Evolutionary conservation across 1,140 invertebrate species (phyloP).

Genomic region (Neoseiulus cucumeris): DNA sequence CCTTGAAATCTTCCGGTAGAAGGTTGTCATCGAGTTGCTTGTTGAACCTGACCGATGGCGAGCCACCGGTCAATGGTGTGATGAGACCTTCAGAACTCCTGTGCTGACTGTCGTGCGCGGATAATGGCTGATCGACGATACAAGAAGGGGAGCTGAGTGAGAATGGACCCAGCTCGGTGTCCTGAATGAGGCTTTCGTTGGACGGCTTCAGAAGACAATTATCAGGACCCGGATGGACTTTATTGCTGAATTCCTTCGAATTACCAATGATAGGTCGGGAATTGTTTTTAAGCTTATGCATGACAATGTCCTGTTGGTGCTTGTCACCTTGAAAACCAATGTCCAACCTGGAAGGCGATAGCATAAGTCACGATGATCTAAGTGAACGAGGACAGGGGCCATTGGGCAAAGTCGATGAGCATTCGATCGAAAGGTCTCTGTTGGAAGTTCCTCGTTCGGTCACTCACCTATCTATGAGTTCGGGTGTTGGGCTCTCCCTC

Average conservation of each 20-base stretch:
- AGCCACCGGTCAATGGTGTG: background rate
- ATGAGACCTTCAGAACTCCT: too few species aligned
- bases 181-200: constrained; percentile 7
- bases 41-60: background rate
- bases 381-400: background rate
- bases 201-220: background rate
- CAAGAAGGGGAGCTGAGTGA: constrained; percentile 1
- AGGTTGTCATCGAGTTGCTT: too few species aligned
- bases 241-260: constrained; percentile 10
- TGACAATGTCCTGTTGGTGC: constrained; percentile 5
- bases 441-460: background rate
- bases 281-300: constrained; percentile 11
- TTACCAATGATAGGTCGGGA: constrained; percentile 11
- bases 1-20: too few species aligned
- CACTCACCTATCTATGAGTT: constrained; percentile 7
- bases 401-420: background rate
- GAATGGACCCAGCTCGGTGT: background rate
- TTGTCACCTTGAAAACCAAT: constrained; percentile 11
- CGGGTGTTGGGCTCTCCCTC: constrained; percentile 4
- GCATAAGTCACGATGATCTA: background rate
- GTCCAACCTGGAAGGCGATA: background rate
- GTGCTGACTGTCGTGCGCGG: background rate
- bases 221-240: constrained; percentile 7
- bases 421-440: background rate
- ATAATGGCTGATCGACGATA: background rate